Conservation (phyloP, 2,888 invertebrate genomes). For the Thecocarcelia acutangulata region DNA sequence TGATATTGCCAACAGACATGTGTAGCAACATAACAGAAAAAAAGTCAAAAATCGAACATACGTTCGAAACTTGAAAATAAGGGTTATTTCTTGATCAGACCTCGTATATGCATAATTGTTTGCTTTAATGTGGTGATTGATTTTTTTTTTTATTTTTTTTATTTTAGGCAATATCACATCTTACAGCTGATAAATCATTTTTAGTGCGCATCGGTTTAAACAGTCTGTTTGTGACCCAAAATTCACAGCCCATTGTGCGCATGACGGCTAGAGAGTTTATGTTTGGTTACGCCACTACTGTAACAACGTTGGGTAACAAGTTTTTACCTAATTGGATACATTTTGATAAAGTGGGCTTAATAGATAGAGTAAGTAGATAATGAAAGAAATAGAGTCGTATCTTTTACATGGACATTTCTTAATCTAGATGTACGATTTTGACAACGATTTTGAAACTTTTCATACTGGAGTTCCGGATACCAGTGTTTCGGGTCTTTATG, state of each 20-base stretch:
- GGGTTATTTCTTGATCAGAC: too few species aligned
- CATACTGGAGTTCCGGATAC: constrained; percentile 87
- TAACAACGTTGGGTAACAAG: constrained; percentile 91
- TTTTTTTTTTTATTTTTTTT: constrained; percentile 27
- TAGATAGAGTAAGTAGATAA: constrained; percentile 88
- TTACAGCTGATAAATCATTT: constrained; percentile 86
- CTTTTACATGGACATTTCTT: not conserved
- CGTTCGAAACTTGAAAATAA: constrained; percentile 16
- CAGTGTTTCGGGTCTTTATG: constrained; percentile 86
- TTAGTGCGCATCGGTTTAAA: constrained; percentile 87
- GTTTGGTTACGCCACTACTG: constrained; percentile 92
- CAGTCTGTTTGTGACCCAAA: constrained; percentile 86
- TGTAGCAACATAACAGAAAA: too few species aligned
- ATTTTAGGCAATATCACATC: constrained; percentile 90
- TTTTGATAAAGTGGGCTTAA: constrained; percentile 93
- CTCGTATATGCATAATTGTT: not conserved
- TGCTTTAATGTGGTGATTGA: not conserved
- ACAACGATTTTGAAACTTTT: constrained; percentile 89
- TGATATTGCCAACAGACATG: too few species aligned
- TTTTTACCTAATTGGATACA: constrained; percentile 92
- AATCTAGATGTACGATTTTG: constrained; percentile 91
- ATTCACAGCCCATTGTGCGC: constrained; percentile 86
- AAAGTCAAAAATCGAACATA: too few species aligned
- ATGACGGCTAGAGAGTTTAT: constrained; percentile 94
- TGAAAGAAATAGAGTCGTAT: not conserved